Percentiles rank a stretch among this genome's conserved stretches.
Conservation (phyloP, 2,888 invertebrate species). For the Hipparchia sbordonii region DNA sequence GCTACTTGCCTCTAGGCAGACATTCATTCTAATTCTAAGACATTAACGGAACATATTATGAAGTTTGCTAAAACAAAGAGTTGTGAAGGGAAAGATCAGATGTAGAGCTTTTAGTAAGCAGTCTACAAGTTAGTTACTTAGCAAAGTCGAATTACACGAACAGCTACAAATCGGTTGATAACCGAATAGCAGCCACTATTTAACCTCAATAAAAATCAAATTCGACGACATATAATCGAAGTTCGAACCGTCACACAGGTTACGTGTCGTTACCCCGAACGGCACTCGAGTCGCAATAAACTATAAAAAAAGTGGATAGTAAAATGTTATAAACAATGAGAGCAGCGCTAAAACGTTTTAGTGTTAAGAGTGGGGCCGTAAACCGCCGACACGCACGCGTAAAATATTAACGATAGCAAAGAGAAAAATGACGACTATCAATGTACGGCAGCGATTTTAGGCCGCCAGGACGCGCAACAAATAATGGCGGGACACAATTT, state of each 20-base stretch:
- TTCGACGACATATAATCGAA: conserved; percentile 67
- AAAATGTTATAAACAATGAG: conserved; percentile 82
- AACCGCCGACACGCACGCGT: conserved; percentile 81
- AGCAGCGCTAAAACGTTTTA: conserved; percentile 81
- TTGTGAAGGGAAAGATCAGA: background rate
- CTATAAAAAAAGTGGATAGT: conserved; percentile 79
- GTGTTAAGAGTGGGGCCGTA: conserved; percentile 81
- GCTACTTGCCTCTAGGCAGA: too few species aligned
- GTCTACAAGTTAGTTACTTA: background rate
- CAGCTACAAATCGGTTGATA: background rate
- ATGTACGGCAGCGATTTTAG: conserved; percentile 77
- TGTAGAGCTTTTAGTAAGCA: background rate
- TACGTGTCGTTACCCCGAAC: conserved; percentile 68
- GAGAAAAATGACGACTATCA: conserved; percentile 82
- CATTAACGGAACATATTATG: too few species aligned
- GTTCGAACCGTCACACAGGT: conserved; percentile 62
- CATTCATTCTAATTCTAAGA: too few species aligned
- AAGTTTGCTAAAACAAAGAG: background rate
- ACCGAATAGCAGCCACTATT: conserved; percentile 55
- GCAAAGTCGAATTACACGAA: background rate
- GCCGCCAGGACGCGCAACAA: conserved; percentile 64
- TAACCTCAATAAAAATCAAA: conserved; percentile 70
- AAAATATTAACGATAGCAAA: conserved; percentile 81
- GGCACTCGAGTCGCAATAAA: conserved; percentile 73
- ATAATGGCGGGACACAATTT: conserved; percentile 79